Evolutionary conservation across 1,140 invertebrate genomes (phyloP), one percentile per base, ranked within the genome.

Genomic region (Camponotus vicinus): DNA sequence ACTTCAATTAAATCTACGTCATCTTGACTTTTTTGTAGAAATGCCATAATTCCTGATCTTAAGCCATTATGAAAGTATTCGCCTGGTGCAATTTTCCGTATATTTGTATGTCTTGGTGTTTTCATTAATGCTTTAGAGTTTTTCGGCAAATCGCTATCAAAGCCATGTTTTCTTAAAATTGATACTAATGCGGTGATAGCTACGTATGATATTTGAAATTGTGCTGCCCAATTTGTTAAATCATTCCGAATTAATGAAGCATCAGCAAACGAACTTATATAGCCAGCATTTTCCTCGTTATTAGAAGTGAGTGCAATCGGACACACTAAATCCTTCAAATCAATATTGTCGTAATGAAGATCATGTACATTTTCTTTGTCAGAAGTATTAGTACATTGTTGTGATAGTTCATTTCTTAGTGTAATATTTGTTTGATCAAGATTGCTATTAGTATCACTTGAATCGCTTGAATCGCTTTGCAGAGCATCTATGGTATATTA

Each of bases 181-280:
- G 1, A 11, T 21, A 69, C 45, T 45, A 69, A 27, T 7, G n/a
- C 66, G 45, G 66, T 69, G 13, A 45, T 2, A n/a, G 66, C 66
- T 69, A 0, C 4, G n/a, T 69, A 40, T 69, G 37, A 27, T 69
- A 70, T 32, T 9, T 52, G 67, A 70, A 32, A 70, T 27, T 70
- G 67, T 70, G 11, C 27, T 52, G 67, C 21, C 42, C 42, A 70
- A 3, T 70, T 52, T 70, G 13, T 49, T 70, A 70, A 70, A 49
- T 69, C n/a, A 2, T 49, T 21, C 6, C 1, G 45, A 70, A 49
- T 70, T 49, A 42, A 70, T 15, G 15, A 1, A 70, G 9, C 21
- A 21, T 21, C n/a, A 69, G n/a, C 8, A 69, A 3, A 69, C 9
- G 9, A 45, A 27, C 11, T 69, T 13, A 8, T 27, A 69, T 4